Evolutionary conservation across 2,888 invertebrate genomes (phyloP).

Genomic region (Ceriagrion tenellum): DNA sequence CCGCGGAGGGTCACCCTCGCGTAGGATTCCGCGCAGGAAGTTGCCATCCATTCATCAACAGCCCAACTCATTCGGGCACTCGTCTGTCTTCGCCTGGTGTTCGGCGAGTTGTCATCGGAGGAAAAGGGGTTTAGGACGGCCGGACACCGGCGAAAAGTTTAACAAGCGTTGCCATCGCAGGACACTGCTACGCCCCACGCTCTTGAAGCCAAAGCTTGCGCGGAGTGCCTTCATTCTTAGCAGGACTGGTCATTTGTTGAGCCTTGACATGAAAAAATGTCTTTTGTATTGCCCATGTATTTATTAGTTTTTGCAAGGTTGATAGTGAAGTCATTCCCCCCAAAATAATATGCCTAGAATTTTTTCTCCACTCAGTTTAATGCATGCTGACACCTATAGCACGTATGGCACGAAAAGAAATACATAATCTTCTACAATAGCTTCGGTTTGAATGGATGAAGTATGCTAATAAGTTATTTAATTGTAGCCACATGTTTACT

Average conservation of each 20-base stretch:
- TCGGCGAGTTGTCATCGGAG: conserved; percentile 4
- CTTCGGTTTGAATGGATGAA: too few relatives aligned
- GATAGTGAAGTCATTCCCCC: too few relatives aligned
- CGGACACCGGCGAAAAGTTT: background rate
- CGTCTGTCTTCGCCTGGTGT: conserved; percentile 23
- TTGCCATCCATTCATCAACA: conserved; percentile 57
- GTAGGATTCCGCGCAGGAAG: conserved; percentile 52
- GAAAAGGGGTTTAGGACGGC: background rate
- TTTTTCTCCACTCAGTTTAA: too few relatives aligned
- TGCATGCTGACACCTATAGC: too few relatives aligned
- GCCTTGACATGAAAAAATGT: too few relatives aligned
- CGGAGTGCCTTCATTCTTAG: background rate
- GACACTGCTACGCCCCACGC: background rate
- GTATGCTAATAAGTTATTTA: too few relatives aligned
- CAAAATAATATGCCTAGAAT: too few relatives aligned
- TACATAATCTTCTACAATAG: too few relatives aligned
- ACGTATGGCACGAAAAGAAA: too few relatives aligned
- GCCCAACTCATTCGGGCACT: conserved; percentile 25
- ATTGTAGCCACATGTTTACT: too few relatives aligned
- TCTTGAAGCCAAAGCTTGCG: background rate
- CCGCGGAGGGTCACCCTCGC: background rate
- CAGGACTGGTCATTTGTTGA: background rate
- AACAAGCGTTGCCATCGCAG: background rate
- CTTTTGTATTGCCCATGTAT: too few relatives aligned
- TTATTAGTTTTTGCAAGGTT: too few relatives aligned